These are phyloP conservation scores for Monochamus alternatus DNA, from an alignment of 2,888 invertebrate species.

Conservation along the genomic window DNA sequence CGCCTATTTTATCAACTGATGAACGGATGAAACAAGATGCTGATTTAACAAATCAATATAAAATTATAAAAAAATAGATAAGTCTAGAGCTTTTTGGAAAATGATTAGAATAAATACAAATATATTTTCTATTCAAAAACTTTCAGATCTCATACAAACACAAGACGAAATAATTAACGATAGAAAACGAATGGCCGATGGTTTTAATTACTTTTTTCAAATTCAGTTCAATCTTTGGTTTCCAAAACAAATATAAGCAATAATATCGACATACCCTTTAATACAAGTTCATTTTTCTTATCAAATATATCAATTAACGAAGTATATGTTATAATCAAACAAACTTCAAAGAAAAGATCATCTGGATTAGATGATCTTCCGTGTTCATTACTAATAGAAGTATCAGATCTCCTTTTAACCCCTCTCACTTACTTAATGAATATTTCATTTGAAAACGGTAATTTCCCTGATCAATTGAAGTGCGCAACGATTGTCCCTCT, in stretches of 20 bases:
- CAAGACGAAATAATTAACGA: neutral
- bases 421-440: too few relatives aligned
- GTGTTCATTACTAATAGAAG: neutral
- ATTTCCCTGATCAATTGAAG: neutral
- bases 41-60: too few relatives aligned
- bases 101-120: conserved; percentile 5
- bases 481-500: neutral
- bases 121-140: neutral
- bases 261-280: neutral
- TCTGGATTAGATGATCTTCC: neutral
- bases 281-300: conserved; percentile 1
- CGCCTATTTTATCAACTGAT: too few relatives aligned
- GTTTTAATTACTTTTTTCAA: too few relatives aligned
- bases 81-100: neutral
- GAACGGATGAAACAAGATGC: too few relatives aligned
- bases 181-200: neutral
- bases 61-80: too few relatives aligned
- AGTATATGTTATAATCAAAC: neutral
- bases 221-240: too few relatives aligned
- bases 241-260: too few relatives aligned
- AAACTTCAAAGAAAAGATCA: neutral
- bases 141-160: neutral
- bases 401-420: neutral
- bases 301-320: conserved; percentile 5
- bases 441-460: too few relatives aligned